Base-by-base conservation (phyloP, 2,113 vertebrate genomes). In the Alosa alosa region DNA sequence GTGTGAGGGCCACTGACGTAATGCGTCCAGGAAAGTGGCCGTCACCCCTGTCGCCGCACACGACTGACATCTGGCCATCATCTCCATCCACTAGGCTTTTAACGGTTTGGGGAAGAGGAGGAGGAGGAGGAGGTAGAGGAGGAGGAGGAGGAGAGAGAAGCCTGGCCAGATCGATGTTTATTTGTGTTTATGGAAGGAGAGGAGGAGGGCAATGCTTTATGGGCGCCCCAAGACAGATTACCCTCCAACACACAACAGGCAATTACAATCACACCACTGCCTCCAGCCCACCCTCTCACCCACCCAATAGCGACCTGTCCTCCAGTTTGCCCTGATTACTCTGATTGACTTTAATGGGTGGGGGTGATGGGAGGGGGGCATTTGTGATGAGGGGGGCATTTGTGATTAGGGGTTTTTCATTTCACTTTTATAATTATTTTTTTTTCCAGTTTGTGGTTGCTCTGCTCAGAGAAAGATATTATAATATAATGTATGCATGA, bases 111-210 rank as follows among this genome's bases (percentile, higher is more conserved):
- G 84, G 41, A 85, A 52, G 55, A 83, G 83, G 7, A 83, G 44
- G 1, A 20, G 44, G 49, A 45, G 31, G 82, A 39, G 84, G 41
- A 85, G 60, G 60, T 15, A 13, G 72, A 39, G 31, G n/a, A 36
- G n/a, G n/a, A 72, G 31, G 31, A 4, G 31, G 31, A 72, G 31
- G n/a, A 72, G 72, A 72, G 72, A 39, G 25, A 36, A 36, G 13
- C 72, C 31, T 17, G 72, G 31, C 31, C 72, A 68, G 84, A 92
- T 93, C 90, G 1, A 92, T 92, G 88, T 84, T 87, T 89, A 86
- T 83, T 84, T 93, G 88, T 89, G 82, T 89, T 90, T 82, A 82
- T 82, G 84, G 45, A 85, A 64, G 72, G 84, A 84, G 13, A 82
- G 55, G 2, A 25, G 46, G 55, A 46, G 31, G 83, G 81, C 15